Conservation (phyloP, 2,888 invertebrate species). For the Schizaphis graminum region DNA sequence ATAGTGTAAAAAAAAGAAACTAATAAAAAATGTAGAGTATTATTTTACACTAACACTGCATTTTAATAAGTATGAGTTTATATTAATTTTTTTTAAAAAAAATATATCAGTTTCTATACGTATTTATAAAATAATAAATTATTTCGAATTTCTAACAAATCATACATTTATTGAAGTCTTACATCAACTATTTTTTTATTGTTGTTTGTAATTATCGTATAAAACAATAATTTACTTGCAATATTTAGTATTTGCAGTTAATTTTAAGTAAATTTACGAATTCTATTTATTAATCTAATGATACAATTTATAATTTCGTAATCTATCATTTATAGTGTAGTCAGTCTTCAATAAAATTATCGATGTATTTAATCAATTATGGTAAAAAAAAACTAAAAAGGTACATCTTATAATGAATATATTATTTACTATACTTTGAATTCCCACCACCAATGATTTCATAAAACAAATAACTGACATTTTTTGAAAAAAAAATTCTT, state of each 20-base stretch:
- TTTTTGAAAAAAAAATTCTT: neutral
- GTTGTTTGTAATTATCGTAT: neutral
- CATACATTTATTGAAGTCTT: neutral
- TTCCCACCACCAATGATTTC: neutral
- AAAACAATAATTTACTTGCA: neutral
- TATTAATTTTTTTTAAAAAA: neutral
- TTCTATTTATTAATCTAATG: neutral
- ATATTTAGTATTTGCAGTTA: neutral
- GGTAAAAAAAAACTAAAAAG: neutral
- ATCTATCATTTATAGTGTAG: neutral
- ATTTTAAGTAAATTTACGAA: neutral
- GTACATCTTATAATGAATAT: neutral
- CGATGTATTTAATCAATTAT: neutral
- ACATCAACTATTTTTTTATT: neutral
- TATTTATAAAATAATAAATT: neutral
- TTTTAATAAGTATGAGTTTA: neutral
- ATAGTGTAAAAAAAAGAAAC: neutral
- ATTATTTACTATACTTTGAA: neutral
- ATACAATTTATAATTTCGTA: neutral
- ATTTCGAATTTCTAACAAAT: neutral
- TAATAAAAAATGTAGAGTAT: neutral
- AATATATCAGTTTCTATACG: neutral
- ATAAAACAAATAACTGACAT: neutral
- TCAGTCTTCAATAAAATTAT: neutral
- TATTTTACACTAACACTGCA: neutral